Percentiles rank a stretch among this genome's conserved stretches.
phyloP scores from a whole-genome alignment of 1,140 invertebrate species.

The Lepidotrigona ventralis region DNA sequence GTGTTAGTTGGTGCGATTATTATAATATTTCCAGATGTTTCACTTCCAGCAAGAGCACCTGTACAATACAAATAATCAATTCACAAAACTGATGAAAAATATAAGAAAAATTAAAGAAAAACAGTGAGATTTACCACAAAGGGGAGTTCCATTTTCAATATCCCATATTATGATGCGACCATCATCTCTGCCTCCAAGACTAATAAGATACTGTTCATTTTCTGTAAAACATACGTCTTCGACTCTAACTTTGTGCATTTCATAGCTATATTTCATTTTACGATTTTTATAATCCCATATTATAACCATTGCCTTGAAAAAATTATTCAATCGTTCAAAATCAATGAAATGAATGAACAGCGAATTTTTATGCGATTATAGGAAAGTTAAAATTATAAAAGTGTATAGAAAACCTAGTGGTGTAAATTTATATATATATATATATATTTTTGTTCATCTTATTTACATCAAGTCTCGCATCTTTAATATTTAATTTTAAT shows the following conservation, averaged over 20 bases:
- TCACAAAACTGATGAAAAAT: not conserved
- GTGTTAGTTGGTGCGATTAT: constrained; percentile 82
- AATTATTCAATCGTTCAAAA: not conserved
- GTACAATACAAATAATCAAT: not conserved
- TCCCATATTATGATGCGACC: constrained; percentile 90
- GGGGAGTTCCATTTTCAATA: constrained; percentile 82
- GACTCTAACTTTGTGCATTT: constrained; percentile 92
- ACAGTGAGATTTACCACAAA: constrained; percentile 81
- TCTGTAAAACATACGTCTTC: constrained; percentile 90
- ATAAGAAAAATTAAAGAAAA: not conserved
- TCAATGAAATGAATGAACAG: not conserved
- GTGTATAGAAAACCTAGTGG: not conserved
- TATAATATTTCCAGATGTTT: constrained; percentile 84
- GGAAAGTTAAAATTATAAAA: not conserved
- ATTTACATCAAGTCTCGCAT: too few species aligned
- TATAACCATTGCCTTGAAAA: constrained; percentile 87
- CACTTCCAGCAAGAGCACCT: constrained; percentile 82
- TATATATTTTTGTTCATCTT: too few species aligned
- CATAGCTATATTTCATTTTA: constrained; percentile 84
- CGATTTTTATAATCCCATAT: constrained; percentile 91
- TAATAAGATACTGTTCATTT: constrained; percentile 90
- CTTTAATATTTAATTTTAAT: too few species aligned
- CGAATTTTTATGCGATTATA: not conserved
- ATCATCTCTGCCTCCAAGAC: constrained; percentile 93
- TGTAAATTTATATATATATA: not conserved